Conservation (phyloP, 2,888 invertebrate genomes). For the Dasysyrphus albostriatus region DNA sequence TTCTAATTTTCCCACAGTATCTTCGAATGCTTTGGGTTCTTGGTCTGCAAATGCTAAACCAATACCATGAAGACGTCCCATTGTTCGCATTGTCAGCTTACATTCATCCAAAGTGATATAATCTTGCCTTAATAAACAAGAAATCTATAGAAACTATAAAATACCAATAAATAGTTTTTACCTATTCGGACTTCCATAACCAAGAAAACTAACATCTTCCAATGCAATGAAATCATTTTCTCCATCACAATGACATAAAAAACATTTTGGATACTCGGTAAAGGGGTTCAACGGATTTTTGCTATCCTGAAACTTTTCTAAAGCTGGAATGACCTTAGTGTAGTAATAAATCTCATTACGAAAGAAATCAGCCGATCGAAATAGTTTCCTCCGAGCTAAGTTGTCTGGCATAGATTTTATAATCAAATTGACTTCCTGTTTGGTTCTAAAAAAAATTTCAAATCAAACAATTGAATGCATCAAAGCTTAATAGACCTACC, state of each 20-base stretch:
- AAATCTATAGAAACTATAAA: neutral
- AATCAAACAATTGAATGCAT: neutral
- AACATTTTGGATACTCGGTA: conserved; percentile 84
- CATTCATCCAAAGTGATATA: conserved; percentile 85
- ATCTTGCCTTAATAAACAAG: conserved; percentile 82
- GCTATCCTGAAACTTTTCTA: conserved; percentile 80
- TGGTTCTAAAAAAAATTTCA: conserved; percentile 26
- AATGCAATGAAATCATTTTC: conserved; percentile 85
- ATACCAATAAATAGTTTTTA: conserved; percentile 45
- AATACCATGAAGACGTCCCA: conserved; percentile 87
- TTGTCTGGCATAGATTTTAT: conserved; percentile 89
- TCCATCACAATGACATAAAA: conserved; percentile 85
- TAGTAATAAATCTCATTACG: conserved; percentile 89
- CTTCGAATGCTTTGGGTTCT: conserved; percentile 84
- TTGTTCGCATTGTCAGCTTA: conserved; percentile 84
- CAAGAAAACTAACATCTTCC: conserved; percentile 85
- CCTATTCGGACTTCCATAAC: conserved; percentile 84
- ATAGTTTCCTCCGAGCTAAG: conserved; percentile 87
- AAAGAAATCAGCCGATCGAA: conserved; percentile 88
- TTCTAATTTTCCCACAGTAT: conserved; percentile 82
- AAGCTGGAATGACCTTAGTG: conserved; percentile 81
- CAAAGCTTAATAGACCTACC: conserved; percentile 70
- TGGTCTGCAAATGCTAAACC: conserved; percentile 86
- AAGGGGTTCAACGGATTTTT: conserved; percentile 84
- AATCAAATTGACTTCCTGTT: conserved; percentile 85